A percentile compares a stretch with the other conserved stretches of the same genome.
Conservation (phyloP, 1,140 invertebrate species). For the Octopus sinensis region DNA sequence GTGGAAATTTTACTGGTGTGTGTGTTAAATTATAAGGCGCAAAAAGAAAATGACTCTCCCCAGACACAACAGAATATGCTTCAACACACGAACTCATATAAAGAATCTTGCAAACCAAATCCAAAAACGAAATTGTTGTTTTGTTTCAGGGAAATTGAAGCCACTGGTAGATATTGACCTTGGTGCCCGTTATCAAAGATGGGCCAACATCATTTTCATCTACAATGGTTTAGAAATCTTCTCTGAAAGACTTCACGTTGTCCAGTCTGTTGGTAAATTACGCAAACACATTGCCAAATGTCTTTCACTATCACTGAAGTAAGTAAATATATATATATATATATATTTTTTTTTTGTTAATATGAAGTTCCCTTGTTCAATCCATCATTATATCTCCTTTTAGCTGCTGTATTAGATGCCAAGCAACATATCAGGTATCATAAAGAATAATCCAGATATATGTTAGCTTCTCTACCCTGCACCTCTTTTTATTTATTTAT, state of each 20-base stretch:
- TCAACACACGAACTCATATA: too few relatives aligned
- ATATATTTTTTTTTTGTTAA: conserved; percentile 8
- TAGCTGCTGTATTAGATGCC: too few relatives aligned
- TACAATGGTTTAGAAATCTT: conserved; percentile 30
- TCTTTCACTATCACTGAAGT: conserved; percentile 31
- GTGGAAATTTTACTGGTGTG: too few relatives aligned
- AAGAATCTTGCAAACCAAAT: too few relatives aligned
- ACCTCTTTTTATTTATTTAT: too few relatives aligned
- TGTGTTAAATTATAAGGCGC: too few relatives aligned
- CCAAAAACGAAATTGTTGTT: neutral
- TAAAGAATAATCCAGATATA: too few relatives aligned
- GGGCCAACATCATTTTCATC: conserved; percentile 32
- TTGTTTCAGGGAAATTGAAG: conserved; percentile 31
- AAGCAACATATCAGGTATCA: too few relatives aligned
- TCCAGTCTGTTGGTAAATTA: conserved; percentile 37
- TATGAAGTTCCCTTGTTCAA: neutral
- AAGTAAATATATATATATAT: conserved; percentile 13
- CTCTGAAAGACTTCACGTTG: conserved; percentile 30
- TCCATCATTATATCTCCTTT: too few relatives aligned
- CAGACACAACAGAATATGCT: too few relatives aligned
- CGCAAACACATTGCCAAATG: conserved; percentile 27
- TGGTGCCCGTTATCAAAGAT: conserved; percentile 34
- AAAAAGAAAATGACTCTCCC: too few relatives aligned
- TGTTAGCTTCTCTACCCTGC: too few relatives aligned
- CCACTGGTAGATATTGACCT: conserved; percentile 40